A percentile compares a stretch with the other conserved stretches of the same genome.
phyloP scores from a whole-genome alignment of 1,140 invertebrate species.

The Lethrus apterus region DNA sequence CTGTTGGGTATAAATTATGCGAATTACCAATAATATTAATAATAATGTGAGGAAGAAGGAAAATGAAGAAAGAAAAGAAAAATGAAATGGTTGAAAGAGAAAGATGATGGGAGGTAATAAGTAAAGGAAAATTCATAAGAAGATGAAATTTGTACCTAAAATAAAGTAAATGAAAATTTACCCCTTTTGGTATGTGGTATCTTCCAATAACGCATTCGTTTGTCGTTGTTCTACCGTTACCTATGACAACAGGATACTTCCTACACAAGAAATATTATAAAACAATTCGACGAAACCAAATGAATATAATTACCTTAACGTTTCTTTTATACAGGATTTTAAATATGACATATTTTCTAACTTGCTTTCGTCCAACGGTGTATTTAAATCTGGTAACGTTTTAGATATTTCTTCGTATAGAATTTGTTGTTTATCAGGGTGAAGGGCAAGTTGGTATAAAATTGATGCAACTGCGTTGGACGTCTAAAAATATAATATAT shows the following conservation, averaged over 20 bases:
- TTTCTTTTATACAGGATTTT: conserved; percentile 88
- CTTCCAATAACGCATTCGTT: conserved; percentile 76
- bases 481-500: conserved; percentile 50
- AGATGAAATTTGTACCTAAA: background rate
- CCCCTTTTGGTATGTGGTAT: conserved; percentile 82
- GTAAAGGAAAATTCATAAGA: too few species aligned
- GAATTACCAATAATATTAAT: too few species aligned
- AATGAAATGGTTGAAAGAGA: too few species aligned
- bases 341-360: conserved; percentile 73
- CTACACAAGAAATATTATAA: conserved; percentile 35
- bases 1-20: too few species aligned
- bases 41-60: too few species aligned
- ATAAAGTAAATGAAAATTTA: conserved; percentile 43
- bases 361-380: conserved; percentile 58
- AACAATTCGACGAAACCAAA: too few species aligned
- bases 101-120: too few species aligned
- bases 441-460: conserved; percentile 72
- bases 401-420: conserved; percentile 66
- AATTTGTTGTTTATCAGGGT: conserved; percentile 72
- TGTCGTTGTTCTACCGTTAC: conserved; percentile 75
- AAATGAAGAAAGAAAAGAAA: too few species aligned
- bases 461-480: conserved; percentile 83
- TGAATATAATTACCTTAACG: conserved; percentile 59
- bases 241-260: conserved; percentile 84
- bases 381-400: conserved; percentile 52